Conservation (phyloP, 2,888 invertebrate genomes). For the Metacarcinus magister region DNA sequence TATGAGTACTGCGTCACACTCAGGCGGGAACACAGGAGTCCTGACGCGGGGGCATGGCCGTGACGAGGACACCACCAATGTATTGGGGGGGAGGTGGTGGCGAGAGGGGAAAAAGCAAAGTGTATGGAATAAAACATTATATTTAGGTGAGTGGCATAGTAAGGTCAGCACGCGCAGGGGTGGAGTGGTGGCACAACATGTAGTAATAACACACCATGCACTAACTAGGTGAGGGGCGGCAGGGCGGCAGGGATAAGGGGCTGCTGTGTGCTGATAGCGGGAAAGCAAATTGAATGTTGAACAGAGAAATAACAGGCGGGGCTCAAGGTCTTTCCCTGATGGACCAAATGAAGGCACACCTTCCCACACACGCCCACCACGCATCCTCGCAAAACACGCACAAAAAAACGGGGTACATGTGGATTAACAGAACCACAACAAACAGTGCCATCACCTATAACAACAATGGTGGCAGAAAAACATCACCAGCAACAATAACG, state of each 20-base stretch:
- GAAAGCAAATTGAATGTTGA: conserved; percentile 29
- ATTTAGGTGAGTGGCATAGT: not conserved
- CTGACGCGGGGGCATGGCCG: not conserved
- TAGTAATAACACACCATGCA: not conserved
- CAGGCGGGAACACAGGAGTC: not conserved
- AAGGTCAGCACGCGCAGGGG: not conserved
- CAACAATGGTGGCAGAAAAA: not conserved
- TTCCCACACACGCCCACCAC: not conserved
- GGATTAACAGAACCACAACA: conserved; percentile 8
- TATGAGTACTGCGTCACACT: no score
- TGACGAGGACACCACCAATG: not conserved
- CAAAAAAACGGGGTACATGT: not conserved
- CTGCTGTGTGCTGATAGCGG: not conserved
- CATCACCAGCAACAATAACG: not conserved
- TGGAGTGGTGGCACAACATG: not conserved
- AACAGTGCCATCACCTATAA: not conserved
- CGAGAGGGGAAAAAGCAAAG: not conserved
- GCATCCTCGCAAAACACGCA: not conserved
- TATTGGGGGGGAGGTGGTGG: not conserved
- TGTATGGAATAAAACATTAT: not conserved
- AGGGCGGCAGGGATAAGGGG: not conserved
- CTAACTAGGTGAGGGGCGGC: not conserved
- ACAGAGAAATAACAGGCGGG: conserved; percentile 26
- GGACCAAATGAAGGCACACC: not conserved
- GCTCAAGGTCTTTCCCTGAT: conserved; percentile 29